Percentiles rank a stretch among this genome's conserved stretches.
phyloP scores from a whole-genome alignment of 2,888 invertebrate species.

The Lacanobia oleracea region DNA sequence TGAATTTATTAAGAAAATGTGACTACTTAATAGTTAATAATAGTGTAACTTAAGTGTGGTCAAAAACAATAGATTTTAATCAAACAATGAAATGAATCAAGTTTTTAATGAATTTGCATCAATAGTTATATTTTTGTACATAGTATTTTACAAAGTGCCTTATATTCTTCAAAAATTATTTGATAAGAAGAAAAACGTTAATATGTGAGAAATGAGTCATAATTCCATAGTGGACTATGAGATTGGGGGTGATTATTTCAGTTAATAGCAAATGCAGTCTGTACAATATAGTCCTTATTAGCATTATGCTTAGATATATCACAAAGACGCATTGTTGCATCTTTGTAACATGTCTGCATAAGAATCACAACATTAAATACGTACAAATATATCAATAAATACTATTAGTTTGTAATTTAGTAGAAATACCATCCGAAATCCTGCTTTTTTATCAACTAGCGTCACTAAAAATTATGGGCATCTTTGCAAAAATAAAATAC shows the following conservation, averaged over 20 bases:
- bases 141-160: slow-evolving; percentile 65
- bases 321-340: not conserved
- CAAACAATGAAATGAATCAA: slow-evolving; percentile 23
- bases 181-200: not conserved
- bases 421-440: not conserved
- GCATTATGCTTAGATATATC: not conserved
- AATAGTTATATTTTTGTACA: slow-evolving; percentile 68
- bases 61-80: slow-evolving; percentile 18
- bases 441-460: not conserved
- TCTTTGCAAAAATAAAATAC: too few species aligned
- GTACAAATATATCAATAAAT: slow-evolving; percentile 12
- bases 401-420: not conserved
- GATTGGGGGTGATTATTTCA: not conserved
- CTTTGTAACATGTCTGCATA: too few species aligned
- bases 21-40: slow-evolving; percentile 38
- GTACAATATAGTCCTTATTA: not conserved
- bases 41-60: slow-evolving; percentile 32
- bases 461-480: not conserved
- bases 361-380: not conserved
- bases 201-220: not conserved
- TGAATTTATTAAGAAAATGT: slow-evolving; percentile 64
- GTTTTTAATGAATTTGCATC: slow-evolving; percentile 31
- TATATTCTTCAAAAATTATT: slow-evolving; percentile 39
- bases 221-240: slow-evolving; percentile 32
- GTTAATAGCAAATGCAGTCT: not conserved